phyloP scores from a whole-genome alignment of 2,797 vertebrate species.

The Hippocampus kuda region DNA sequence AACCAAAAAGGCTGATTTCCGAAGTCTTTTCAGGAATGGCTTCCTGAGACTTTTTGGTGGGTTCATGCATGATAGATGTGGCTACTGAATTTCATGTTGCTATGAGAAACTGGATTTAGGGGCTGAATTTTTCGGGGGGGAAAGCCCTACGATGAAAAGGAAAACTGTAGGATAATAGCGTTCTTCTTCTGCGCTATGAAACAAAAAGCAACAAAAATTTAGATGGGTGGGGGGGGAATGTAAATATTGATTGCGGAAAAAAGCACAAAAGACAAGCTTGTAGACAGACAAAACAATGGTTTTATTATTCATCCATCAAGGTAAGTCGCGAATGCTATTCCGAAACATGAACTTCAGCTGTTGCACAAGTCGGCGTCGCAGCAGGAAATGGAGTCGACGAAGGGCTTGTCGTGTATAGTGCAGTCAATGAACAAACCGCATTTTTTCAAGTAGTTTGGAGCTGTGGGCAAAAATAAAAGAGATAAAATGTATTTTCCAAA shows the following conservation, averaged over 20 bases:
- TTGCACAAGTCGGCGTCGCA: slow-evolving; percentile 1
- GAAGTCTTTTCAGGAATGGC: no score
- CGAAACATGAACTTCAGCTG: not conserved
- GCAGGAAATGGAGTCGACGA: not conserved
- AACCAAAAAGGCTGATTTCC: no score
- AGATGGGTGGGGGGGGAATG: no score
- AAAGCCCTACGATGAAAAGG: no score
- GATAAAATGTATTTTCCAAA: not conserved
- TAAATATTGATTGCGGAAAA: not conserved
- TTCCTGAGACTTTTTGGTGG: no score
- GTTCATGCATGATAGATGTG: no score
- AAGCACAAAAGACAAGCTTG: not conserved
- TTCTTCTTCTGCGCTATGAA: no score
- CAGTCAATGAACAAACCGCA: not conserved
- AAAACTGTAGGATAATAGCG: no score
- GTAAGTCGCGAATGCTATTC: not conserved
- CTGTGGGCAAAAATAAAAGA: not conserved
- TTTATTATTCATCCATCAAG: not conserved
- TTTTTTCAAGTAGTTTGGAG: not conserved
- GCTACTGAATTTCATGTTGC: no score
- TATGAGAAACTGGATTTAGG: no score
- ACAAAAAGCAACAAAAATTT: no score
- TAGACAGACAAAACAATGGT: not conserved
- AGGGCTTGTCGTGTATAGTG: not conserved
- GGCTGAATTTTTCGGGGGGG: no score